Percentiles rank a stretch among this genome's conserved stretches.
These are phyloP conservation scores for Coleophora deauratella DNA, from an alignment of 2,888 invertebrate genomes.

Conservation along the genomic window DNA sequence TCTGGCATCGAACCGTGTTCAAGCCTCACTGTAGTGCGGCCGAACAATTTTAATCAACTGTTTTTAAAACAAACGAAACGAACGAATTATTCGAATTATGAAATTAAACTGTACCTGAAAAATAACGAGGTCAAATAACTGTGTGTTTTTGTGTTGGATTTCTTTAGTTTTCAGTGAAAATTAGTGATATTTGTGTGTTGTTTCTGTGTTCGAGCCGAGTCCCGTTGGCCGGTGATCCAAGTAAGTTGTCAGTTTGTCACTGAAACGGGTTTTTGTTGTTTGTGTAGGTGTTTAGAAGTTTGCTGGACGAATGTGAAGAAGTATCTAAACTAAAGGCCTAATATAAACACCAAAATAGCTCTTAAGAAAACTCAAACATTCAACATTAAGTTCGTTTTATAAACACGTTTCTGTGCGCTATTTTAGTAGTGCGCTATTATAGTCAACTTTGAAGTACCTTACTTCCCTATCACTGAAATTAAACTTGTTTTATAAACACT, in stretches of 20 bases:
- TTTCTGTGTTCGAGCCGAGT: constrained; percentile 33
- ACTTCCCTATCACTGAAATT: too few relatives aligned
- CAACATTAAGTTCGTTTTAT: too few relatives aligned
- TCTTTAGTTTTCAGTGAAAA: constrained; percentile 18
- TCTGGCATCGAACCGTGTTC: constrained; percentile 27
- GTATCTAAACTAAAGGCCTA: neutral
- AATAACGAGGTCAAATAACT: constrained; percentile 20
- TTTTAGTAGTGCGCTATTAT: too few relatives aligned
- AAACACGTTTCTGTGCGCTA: too few relatives aligned
- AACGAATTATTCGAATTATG: constrained; percentile 42
- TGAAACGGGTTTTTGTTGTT: constrained; percentile 25
- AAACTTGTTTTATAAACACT: too few relatives aligned
- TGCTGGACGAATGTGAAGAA: neutral
- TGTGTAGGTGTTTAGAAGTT: constrained; percentile 25
- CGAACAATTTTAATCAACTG: constrained; percentile 11
- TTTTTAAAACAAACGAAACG: constrained; percentile 30
- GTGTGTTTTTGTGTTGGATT: constrained; percentile 27
- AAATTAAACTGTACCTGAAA: constrained; percentile 30
- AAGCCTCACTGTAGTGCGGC: too few relatives aligned
- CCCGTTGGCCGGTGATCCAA: constrained; percentile 57
- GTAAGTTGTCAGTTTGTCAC: constrained; percentile 39
- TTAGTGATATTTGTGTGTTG: constrained; percentile 11
- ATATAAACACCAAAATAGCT: too few relatives aligned
- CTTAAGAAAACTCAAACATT: too few relatives aligned
- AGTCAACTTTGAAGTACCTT: too few relatives aligned